Evolutionary conservation across 2,797 vertebrate genomes (phyloP), one percentile per base, ranked within the genome.

Genomic region (Spizella passerina): DNA sequence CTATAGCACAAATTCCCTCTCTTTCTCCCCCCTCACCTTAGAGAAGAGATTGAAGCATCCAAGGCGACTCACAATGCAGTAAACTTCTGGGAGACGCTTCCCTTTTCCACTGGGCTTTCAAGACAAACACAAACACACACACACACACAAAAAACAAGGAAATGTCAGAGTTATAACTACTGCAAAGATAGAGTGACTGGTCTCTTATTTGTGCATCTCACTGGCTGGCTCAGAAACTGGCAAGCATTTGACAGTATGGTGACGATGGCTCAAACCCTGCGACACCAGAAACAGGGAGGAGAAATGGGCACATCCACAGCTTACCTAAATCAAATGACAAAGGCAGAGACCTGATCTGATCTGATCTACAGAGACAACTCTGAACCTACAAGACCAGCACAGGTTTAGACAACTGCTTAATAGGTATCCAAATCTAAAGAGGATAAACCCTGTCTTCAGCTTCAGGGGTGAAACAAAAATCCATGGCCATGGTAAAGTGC

Each of bases 41-140:
- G 99, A 99, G 91, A 99, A 99, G 77, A 99, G 98, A 95, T 98
- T 99, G 97, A 99, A 99, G 96, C 99, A 99, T 75, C 99, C 99
- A 17, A 99, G 98, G 63, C 98, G 98, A 96, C 99, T 99, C 85
- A 99, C 98, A 10, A 99, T 99, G 91, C 99, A 99, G 95, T 99
- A 99, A 61, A 98, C 98, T 92, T 98, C 98, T 22, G 98, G 98
- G 34, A 98, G 97, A 50, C 98, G 97, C 76, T 98, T 98, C 43
- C 97, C 98, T 94, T 98, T 98, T 82, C 98, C 98, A 82, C 97
- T 99, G 75, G 98, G 98, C 98, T 98, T 94, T 96, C 83, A 56
- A 94, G 94, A 94, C 80, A 98, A 95, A 96, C 1, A 2, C 44
- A 87, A 66, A 96, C 7, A 90, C 39, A 92, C 20, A 90, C 43